Evolutionary conservation across 2,797 vertebrate species (phyloP), one percentile per base, ranked within the genome.

Genomic region (Hozukius guyotensis): DNA sequence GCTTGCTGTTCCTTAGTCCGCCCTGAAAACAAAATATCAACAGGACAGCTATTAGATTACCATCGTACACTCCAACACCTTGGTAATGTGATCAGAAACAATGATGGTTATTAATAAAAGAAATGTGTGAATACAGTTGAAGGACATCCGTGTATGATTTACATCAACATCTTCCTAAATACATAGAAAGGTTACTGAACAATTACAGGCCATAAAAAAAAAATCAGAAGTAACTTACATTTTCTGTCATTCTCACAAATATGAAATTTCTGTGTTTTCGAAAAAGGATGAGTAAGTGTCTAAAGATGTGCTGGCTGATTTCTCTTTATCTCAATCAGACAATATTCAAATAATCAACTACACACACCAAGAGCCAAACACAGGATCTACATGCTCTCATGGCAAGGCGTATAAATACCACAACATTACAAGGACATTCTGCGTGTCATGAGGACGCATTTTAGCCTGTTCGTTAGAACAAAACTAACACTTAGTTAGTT

Each of bases 1-100:
- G 98, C 89, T 99, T 99, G 96, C 97, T 99, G 95, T 98, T 99
- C 93, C 97, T 98, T 10, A 99, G 95, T 66, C 98, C 98, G 82
- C 98, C 98, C 98, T 99, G 94, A 68, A 88, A 85, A 83, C 13
- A 87, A 67, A 70, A 87, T 9, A 92, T 49, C 55, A 86, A 72
- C 25, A 80, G 57, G 29, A 81, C 7, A 67, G 20, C 81, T 46
- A 63, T 80, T 78, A 75, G 16, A 64, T 78, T 27, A 5, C 1
- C 24, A 31, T 34, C 52, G 20, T 11, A 27, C 25, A 34, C 20
- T 20, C 32, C 64, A 34, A 74, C 22, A 65, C 11, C 3, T 11
- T 3, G 13, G 16, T 25, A 61, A 69, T 38, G 11, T 68, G 1
- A 56, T 11, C 2, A 22, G 6, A 22, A 25, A n/a, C 42, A 55